phyloP scores from a whole-genome alignment of 2,888 invertebrate species.

The Pasiphila rectangulata region DNA sequence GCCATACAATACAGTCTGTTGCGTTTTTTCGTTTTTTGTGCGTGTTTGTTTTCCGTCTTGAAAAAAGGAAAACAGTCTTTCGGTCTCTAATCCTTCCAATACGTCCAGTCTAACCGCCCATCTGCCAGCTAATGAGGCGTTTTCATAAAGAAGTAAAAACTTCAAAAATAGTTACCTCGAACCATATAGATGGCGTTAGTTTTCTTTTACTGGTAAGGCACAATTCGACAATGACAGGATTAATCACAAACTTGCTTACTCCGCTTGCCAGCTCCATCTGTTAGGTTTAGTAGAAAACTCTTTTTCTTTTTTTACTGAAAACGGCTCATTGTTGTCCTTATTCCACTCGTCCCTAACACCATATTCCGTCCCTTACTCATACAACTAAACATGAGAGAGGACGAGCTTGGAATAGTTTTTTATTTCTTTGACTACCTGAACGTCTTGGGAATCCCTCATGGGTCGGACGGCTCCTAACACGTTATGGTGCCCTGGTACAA shows the following conservation, averaged over 20 bases:
- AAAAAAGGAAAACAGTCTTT: constrained; percentile 2
- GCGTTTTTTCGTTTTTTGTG: too few species aligned
- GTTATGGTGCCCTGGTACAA: constrained; percentile 54
- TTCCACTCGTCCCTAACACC: constrained; percentile 6
- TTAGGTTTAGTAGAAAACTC: too few species aligned
- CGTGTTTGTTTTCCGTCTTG: not conserved
- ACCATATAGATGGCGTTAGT: too few species aligned
- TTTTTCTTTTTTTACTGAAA: too few species aligned
- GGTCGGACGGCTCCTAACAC: constrained; percentile 5
- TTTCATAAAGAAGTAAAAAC: too few species aligned
- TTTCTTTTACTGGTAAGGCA: too few species aligned
- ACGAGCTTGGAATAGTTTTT: constrained; percentile 36
- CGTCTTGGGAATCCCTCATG: constrained; percentile 23
- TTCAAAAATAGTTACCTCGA: too few species aligned
- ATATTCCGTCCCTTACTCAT: constrained; percentile 10
- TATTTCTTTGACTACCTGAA: constrained; percentile 35
- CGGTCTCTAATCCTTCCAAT: constrained; percentile 10
- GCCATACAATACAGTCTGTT: too few species aligned
- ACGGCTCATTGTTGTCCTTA: constrained; percentile 11
- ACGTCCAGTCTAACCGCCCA: constrained; percentile 14
- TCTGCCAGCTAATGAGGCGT: constrained; percentile 20
- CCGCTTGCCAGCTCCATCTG: too few species aligned
- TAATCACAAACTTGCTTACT: too few species aligned
- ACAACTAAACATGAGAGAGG: constrained; percentile 18
- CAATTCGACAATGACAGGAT: too few species aligned